A percentile compares a stretch with the other conserved stretches of the same genome.
Evolutionary conservation across 2,888 invertebrate species (phyloP).

Genomic region (Cerastis rubricosa): DNA sequence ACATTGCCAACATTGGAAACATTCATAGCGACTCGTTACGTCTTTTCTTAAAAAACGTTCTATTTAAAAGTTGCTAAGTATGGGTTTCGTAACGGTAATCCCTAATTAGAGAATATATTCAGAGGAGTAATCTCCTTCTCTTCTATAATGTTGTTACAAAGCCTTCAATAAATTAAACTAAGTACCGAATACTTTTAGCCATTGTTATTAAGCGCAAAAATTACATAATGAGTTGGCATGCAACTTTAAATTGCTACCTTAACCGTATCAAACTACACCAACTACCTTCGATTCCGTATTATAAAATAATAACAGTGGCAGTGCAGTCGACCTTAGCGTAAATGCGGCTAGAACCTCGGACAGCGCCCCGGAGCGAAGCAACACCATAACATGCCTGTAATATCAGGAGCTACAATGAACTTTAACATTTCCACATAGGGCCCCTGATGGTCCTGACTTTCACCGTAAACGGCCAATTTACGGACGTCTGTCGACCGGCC

Average conservation of each 20-base stretch:
- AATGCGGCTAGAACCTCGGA: slow-evolving; percentile 69
- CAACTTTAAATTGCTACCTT: slow-evolving; percentile 53
- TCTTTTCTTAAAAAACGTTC: not conserved
- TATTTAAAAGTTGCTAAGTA: not conserved
- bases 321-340: slow-evolving; percentile 66
- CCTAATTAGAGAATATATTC: not conserved
- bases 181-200: slow-evolving; percentile 26
- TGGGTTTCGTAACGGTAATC: not conserved
- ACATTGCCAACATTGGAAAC: not conserved
- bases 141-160: slow-evolving; percentile 18
- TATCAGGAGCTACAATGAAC: slow-evolving; percentile 87
- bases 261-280: slow-evolving; percentile 54
- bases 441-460: slow-evolving; percentile 82
- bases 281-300: slow-evolving; percentile 62
- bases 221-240: slow-evolving; percentile 53
- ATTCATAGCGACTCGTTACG: not conserved
- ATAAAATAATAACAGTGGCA: slow-evolving; percentile 55
- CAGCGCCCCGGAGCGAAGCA: slow-evolving; percentile 82
- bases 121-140: slow-evolving; percentile 11
- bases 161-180: slow-evolving; percentile 50
- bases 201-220: slow-evolving; percentile 51
- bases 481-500: slow-evolving; percentile 86
- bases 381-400: slow-evolving; percentile 84
- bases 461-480: slow-evolving; percentile 89
- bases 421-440: slow-evolving; percentile 88